Base-by-base conservation (phyloP, 2,888 invertebrate species). In the Mimas tiliae region DNA sequence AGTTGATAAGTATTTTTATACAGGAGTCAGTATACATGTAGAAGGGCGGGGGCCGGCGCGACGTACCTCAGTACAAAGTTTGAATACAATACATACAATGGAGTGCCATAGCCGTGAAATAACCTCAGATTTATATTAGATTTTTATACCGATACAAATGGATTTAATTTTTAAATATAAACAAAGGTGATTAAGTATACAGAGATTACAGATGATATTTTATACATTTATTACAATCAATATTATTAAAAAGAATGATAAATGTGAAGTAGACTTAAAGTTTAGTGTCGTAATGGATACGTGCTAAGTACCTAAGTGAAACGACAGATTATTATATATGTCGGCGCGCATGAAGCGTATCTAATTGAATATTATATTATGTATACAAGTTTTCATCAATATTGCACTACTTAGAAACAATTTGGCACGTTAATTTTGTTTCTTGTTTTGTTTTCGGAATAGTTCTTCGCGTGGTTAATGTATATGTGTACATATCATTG, bases 171-270 rank as follows among this genome's bases (percentile, higher is more conserved):
- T 93, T 90, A 93, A 93, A 91, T 92, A 93, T 92, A 88, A 89
- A 90, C 90, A 91, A 91, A 89, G 89, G 91, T 93, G 93, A 93
- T 92, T 93, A 91, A 90, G 91, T 93, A 93, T 93, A 93, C 93
- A 93, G 93, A 93, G 91, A 93, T 92, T 92, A 93, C 89, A 93
- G 93, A 93, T 93, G 92, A 93, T 93, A 93, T 93, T 93, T 93
- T 93, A 93, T 93, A 93, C 93, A 93, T 91, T 93, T 93, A 93
- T 93, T 93, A 93, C 91, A 91, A 85, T 92, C 91, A 91, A 90
- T 92, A 92, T 93, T 92, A 92, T 91, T 90, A 90, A 89, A 87
- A 82, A 62, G 58, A 63, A 73, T 74, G 71, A 83, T 89, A 87
- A 90, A 88, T 88, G 90, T 91, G 90, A 88, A 91, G 91, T 93